These are phyloP conservation scores for Drosophila setosimentum DNA, from an alignment of 2,888 invertebrate species.

Conservation along the genomic window DNA sequence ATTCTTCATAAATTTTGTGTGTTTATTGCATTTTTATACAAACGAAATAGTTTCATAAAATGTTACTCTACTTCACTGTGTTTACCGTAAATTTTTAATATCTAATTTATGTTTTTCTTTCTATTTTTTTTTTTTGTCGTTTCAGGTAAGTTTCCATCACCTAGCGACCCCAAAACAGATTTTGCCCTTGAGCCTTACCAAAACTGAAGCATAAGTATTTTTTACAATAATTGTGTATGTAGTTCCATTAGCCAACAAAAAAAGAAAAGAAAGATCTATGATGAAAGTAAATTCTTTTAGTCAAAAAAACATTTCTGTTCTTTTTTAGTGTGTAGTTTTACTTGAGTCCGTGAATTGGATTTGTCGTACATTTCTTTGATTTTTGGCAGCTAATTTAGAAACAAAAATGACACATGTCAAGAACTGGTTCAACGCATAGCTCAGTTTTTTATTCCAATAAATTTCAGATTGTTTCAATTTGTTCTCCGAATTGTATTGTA, in stretches of 20 bases:
- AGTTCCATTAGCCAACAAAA: conserved; percentile 13
- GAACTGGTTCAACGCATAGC: neutral
- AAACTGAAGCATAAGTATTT: conserved; percentile 31
- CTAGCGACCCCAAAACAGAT: neutral
- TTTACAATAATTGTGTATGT: conserved; percentile 14
- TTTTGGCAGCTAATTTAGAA: conserved; percentile 27
- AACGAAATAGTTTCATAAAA: conserved; percentile 50
- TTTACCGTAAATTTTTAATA: conserved; percentile 58
- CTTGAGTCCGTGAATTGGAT: neutral
- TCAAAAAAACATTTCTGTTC: neutral
- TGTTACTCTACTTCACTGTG: conserved; percentile 34
- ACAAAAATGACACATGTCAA: neutral
- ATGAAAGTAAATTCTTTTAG: conserved; percentile 16
- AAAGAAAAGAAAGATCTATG: neutral
- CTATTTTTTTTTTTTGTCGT: conserved; percentile 42
- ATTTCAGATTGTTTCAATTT: neutral
- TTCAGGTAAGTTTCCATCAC: conserved; percentile 73
- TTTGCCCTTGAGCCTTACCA: neutral
- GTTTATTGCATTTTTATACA: conserved; percentile 75
- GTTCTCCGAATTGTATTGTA: neutral
- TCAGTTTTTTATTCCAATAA: neutral
- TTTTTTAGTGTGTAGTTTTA: conserved; percentile 11
- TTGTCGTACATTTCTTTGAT: neutral
- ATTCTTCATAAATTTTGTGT: conserved; percentile 77
- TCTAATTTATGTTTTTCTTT: conserved; percentile 62